Conservation (phyloP, 2,888 invertebrate species). For the Pollenia amentaria region DNA sequence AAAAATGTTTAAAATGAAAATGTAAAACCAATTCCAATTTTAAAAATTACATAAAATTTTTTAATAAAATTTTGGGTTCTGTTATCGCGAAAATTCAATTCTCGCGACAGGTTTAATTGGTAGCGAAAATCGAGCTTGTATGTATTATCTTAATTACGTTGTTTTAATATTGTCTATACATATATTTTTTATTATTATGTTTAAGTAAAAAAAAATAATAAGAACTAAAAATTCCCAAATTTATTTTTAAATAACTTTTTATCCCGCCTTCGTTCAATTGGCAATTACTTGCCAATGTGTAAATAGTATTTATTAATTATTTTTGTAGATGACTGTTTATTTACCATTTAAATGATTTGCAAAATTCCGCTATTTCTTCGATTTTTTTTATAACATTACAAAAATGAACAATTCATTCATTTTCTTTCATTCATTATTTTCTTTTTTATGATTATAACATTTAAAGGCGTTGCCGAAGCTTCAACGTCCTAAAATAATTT, state of each 20-base stretch:
- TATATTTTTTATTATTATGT: too few relatives aligned
- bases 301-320: constrained; percentile 5
- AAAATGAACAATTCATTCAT: constrained; percentile 58
- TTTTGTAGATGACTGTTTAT: constrained; percentile 3
- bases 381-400: constrained; percentile 13
- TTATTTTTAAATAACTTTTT: background rate
- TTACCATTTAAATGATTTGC: constrained; percentile 55
- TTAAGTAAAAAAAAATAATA: too few relatives aligned
- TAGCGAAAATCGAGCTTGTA: too few relatives aligned
- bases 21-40: too few relatives aligned
- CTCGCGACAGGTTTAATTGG: too few relatives aligned
- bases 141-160: too few relatives aligned
- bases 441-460: constrained; percentile 52
- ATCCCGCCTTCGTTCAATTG: background rate
- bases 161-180: too few relatives aligned
- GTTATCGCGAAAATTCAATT: too few relatives aligned
- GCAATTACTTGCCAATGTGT: background rate
- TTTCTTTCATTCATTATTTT: constrained; percentile 59
- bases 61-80: too few relatives aligned
- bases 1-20: too few relatives aligned
- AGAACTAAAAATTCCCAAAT: too few relatives aligned
- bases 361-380: constrained; percentile 62
- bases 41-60: too few relatives aligned
- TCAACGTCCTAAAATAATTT: constrained; percentile 51
- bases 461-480: constrained; percentile 70